These are phyloP conservation scores for Micrasema minimum DNA, from an alignment of 1,140 invertebrate genomes.

Conservation along the genomic window DNA sequence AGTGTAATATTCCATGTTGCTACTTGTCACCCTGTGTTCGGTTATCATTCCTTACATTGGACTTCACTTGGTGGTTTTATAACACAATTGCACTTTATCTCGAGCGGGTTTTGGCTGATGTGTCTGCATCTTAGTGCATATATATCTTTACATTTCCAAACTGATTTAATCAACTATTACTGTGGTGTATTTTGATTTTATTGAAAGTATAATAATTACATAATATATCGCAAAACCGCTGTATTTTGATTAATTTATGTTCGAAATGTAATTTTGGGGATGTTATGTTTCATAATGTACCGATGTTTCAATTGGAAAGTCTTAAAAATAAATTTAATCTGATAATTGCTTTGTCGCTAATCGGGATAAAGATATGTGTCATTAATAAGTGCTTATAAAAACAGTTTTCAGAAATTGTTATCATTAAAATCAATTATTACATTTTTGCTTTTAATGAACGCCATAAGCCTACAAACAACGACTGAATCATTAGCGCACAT, in stretches of 20 bases:
- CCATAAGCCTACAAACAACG: constrained; percentile 8
- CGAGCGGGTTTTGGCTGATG: constrained; percentile 54
- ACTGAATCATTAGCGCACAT: constrained; percentile 12
- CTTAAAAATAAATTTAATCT: constrained; percentile 7
- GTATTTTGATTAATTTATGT: background rate
- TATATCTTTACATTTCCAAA: constrained; percentile 40
- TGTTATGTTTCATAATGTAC: background rate
- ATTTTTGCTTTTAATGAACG: constrained; percentile 9
- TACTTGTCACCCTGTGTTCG: background rate
- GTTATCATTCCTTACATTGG: background rate
- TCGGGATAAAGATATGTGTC: constrained; percentile 20
- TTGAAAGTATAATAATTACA: background rate
- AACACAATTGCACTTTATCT: constrained; percentile 47
- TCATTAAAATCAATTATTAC: background rate
- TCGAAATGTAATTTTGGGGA: constrained; percentile 9
- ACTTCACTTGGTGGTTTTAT: constrained; percentile 47
- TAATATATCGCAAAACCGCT: background rate
- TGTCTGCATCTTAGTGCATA: constrained; percentile 70
- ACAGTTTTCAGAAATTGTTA: background rate
- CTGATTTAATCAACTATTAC: background rate
- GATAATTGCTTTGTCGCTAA: background rate
- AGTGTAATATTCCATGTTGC: constrained; percentile 1
- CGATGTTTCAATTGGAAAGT: background rate
- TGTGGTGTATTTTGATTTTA: no score
- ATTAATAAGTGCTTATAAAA: background rate